Evolutionary conservation across 2,797 vertebrate genomes (phyloP), one percentile per base, ranked within the genome.

Genomic region (Danionella dracula): DNA sequence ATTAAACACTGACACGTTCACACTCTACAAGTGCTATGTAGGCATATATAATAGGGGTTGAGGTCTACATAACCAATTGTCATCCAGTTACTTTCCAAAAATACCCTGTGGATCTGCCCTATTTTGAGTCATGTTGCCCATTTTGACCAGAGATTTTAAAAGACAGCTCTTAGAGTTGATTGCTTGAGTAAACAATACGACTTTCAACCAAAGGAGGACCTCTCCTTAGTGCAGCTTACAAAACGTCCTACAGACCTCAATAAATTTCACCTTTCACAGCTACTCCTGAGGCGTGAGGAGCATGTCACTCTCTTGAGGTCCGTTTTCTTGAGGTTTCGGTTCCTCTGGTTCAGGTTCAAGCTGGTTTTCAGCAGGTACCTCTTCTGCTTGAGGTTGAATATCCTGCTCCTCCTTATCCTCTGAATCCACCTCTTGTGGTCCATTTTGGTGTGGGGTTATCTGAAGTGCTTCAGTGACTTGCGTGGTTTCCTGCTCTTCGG

Each of bases 281-380:
- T 85, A 86, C 50, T 86, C 80, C 59, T 85, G 73, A 34, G 82
- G 72, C 11, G 74, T 67, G 42, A 79, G 23, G 1, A 79, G 75
- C 23, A 76, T 59, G 3, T 65, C 77, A 7, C 73, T 81, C 32
- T 82, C 81, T 56, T 83, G 70, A n/a, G 69, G 19, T 48, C 70
- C 72, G 5, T 68, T 69, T 45, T 68, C 66, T 44, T 86, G 80
- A 17, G 76, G 75, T 40, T 80, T 71, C 17, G 82, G 70, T 56
- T 82, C 84, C 20, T 56, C 57, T 4, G 16, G 56, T 56, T 78
- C 78, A n/a, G 74, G 73, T 8, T 32, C 38, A 31, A 72, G 76
- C 8, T 20, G 42, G 19, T 73, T 75, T 49, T 72, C 72, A 51
- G 78, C 70, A 15, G 80, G 75, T 0, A 29, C 48, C 29, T 74